Evolutionary conservation across 2,888 invertebrate genomes (phyloP), one percentile per base, ranked within the genome.

Genomic region (Agapostemon virescens): DNA sequence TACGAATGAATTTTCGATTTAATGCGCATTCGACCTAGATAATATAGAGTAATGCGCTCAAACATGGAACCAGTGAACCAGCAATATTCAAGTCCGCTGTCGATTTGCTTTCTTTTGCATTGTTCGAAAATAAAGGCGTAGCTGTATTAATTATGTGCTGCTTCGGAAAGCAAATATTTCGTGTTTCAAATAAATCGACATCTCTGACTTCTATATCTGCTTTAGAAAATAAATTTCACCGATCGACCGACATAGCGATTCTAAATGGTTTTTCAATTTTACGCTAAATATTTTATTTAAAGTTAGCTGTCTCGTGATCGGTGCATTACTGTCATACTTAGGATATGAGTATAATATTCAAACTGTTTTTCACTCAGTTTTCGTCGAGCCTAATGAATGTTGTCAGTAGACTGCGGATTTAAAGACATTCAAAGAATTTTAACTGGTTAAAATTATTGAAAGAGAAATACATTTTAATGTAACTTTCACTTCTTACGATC

Each of bases 1-100:
- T 64, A 49, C 40, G 81, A 83, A 84, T 83, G 79, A 83, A 86
- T 84, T 83, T 70, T 73, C 79, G 30, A 79, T 77, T 76, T 83
- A 73, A 76, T 78, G 73, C 68, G 69, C 72, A 63, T 63, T 36
- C 63, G 80, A 61, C 69, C 49, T 40, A 45, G 33, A 64, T 61
- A 79, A 58, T 55, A 64, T 20, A 17, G 30, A 23, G 26, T 20
- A 0, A 49, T 58, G 26, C 36, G 26, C 15, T 17, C 26, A 64
- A 63, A 63, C 33, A 9, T 36, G 11, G n/a, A 13, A 4, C 20
- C 63, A 11, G 13, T 36, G 36, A n/a, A n/a, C n/a, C 63, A 0
- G 36, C 13, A 78, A 80, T 64, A 58, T 36, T 72, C 38, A 69
- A 63, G 33, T 55, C 69, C 69, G 72, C 81, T 68, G 68, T 71